Evolutionary conservation across 1,140 invertebrate species (phyloP), one percentile per base, ranked within the genome.

Genomic region (Calliopsis andreniformis): DNA sequence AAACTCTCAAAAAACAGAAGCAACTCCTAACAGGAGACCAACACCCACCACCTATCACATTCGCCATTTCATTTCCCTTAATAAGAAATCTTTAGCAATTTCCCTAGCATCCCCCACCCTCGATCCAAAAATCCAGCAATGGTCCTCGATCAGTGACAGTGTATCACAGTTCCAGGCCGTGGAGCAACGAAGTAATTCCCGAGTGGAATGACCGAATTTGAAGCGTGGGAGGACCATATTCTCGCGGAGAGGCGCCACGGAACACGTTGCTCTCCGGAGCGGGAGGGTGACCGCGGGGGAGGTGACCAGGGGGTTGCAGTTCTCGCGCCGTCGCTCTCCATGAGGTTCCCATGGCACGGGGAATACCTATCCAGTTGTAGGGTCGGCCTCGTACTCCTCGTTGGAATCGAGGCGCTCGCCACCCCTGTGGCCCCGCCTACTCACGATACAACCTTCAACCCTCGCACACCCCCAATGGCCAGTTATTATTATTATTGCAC

Each of bases 251-350:
- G 63, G 14, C 49, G 72, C 72, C 25, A 3, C 10, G 14, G 35
- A 39, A 45, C 47, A 62, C 51, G 53, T 53, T 66, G 49, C 39
- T 56, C n/a, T 20, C 16, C 23, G 70, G 55, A 51, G 55, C 32
- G 43, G 8, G 14, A 51, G 51, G 58, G 30, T 51, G 45, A 1
- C 39, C 35, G 45, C 10, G 49, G 4, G 45, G 63, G 76, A 66
- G 76, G 69, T 64, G 76, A 45, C 76, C 76, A 83, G 61, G 68
- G 61, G 85, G 85, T 68, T 69, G 62, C 62, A 39, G 80, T 43
- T 77, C 62, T 84, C 86, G 87, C 87, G 87, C 86, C 87, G 87
- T 82, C 86, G 86, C 86, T 80, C 81, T 87, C 71, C 80, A 78
- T 75, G 67, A 80, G 81, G 80, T 83, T 79, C 66, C 79, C 77